Conservation (phyloP, 2,888 invertebrate genomes). For the Scaptomyza tumidula region DNA sequence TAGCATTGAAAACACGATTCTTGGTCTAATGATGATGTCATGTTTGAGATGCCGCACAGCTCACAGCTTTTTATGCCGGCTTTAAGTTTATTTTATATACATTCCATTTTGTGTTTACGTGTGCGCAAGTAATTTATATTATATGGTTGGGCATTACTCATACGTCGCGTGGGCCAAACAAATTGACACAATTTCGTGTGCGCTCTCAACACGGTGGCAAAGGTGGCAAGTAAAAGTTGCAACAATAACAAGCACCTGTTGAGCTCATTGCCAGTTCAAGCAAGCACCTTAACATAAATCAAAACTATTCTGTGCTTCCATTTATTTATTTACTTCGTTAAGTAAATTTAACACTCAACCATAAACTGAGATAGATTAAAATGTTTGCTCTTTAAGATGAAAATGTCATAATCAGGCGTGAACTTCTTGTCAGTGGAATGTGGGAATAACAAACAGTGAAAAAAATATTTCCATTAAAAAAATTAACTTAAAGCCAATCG, state of each 20-base stretch:
- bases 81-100: constrained; percentile 4
- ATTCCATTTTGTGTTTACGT: constrained; percentile 39
- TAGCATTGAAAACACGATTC: constrained; percentile 36
- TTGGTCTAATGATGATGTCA: constrained; percentile 44
- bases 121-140: constrained; percentile 45
- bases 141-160: constrained; percentile 61
- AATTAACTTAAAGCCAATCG: neutral
- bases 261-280: constrained; percentile 8
- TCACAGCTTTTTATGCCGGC: constrained; percentile 18
- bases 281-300: neutral
- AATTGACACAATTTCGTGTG: constrained; percentile 64
- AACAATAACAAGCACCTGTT: constrained; percentile 27
- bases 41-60: constrained; percentile 15
- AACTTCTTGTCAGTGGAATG: neutral
- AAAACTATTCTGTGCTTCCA: neutral
- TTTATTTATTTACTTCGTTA: neutral
- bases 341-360: neutral
- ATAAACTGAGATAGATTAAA: neutral
- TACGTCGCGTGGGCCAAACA: constrained; percentile 46
- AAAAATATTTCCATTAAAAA: neutral
- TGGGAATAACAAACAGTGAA: neutral
- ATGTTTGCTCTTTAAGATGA: neutral
- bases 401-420: neutral
- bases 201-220: constrained; percentile 17
- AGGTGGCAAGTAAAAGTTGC: constrained; percentile 12